A percentile compares a stretch with the other conserved stretches of the same genome.
Evolutionary conservation across 37 sponge, comb jelly and placozoan species (phyloP).

Genomic region (Hormiphora californensis): DNA sequence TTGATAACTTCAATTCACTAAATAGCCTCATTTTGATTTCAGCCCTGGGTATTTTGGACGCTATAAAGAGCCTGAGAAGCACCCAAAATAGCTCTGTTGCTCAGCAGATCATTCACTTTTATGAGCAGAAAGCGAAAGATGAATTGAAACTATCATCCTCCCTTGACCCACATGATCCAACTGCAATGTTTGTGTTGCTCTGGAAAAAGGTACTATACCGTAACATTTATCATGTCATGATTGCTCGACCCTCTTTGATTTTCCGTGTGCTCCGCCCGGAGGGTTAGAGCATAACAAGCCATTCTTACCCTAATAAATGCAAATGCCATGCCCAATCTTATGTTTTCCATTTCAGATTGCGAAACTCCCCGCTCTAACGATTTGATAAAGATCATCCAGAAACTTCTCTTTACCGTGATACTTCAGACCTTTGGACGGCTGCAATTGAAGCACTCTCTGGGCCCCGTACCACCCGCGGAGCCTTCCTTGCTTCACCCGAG

Average conservation of each 20-base stretch:
- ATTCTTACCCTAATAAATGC: neutral
- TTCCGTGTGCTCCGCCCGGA: too few species aligned
- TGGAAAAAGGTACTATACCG: constrained; percentile 54
- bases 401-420: constrained; percentile 43
- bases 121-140: constrained; percentile 48
- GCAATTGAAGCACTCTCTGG: constrained; percentile 50
- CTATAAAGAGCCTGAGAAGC: neutral
- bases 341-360: neutral
- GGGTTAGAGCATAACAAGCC: too few species aligned
- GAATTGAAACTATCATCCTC: constrained; percentile 4
- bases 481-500: too few species aligned
- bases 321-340: neutral
- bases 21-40: too few species aligned
- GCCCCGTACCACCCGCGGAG: constrained; percentile 20
- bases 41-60: constrained; percentile 30
- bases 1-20: too few species aligned
- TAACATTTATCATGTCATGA: too few species aligned
- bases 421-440: constrained; percentile 35
- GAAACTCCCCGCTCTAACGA: constrained; percentile 45
- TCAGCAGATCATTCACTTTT: constrained; percentile 33
- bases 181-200: constrained; percentile 28
- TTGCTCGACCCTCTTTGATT: too few species aligned
- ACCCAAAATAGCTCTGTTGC: constrained; percentile 39
- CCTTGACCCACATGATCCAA: neutral
- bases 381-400: constrained; percentile 29